A percentile compares a stretch with the other conserved stretches of the same genome.
Conservation (phyloP, 1,140 invertebrate species). For the Augochlora pura region DNA sequence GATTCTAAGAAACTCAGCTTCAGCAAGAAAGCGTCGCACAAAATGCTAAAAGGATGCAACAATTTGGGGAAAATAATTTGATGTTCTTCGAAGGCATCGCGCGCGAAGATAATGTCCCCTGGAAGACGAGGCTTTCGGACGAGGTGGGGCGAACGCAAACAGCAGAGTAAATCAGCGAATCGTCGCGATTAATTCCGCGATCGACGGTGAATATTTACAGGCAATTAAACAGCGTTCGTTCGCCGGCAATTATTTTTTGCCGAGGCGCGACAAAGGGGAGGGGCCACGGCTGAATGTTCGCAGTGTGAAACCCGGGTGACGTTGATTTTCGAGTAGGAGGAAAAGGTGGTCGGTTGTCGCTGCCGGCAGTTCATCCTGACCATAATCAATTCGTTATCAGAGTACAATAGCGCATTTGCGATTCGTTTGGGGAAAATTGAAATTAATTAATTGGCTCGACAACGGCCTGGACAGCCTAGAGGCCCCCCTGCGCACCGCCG, state of each 20-base stretch:
- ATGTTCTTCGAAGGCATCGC: too few species aligned
- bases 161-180: too few species aligned
- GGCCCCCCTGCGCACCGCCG: background rate
- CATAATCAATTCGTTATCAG: slow-evolving; percentile 75
- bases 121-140: too few species aligned
- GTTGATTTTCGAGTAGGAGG: background rate
- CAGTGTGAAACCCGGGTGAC: background rate
- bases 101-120: too few species aligned
- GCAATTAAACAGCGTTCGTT: background rate
- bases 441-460: slow-evolving; percentile 76
- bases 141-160: too few species aligned
- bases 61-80: too few species aligned
- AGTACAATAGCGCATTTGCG: slow-evolving; percentile 70
- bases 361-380: slow-evolving; percentile 61
- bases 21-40: too few species aligned
- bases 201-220: background rate
- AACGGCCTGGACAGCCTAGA: slow-evolving; percentile 47
- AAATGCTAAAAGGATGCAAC: too few species aligned
- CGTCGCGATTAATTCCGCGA: background rate
- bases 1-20: too few species aligned
- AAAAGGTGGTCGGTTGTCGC: slow-evolving; percentile 30
- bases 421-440: slow-evolving; percentile 75
- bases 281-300: background rate
- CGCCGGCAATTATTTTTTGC: background rate
- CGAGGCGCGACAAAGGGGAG: background rate